phyloP scores from a whole-genome alignment of 2,113 vertebrate species.

The Calidris pugnax region DNA sequence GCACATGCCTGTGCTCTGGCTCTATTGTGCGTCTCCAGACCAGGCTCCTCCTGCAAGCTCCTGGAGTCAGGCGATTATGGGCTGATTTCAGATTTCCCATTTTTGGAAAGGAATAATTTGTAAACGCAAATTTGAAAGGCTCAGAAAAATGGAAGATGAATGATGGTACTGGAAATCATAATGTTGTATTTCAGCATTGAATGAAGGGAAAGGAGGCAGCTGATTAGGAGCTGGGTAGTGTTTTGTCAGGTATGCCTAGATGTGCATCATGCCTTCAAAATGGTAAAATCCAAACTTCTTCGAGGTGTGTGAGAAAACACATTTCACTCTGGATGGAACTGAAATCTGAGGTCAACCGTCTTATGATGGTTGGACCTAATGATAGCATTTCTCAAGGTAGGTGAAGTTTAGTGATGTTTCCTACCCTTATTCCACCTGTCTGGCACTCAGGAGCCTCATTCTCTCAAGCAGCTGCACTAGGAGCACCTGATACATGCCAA shows the following conservation, averaged over 20 bases:
- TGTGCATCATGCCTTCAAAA: not conserved
- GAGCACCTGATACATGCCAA: not conserved
- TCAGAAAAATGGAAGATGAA: not conserved
- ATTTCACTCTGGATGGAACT: not conserved
- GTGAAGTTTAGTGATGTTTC: not conserved
- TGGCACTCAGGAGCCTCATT: not conserved
- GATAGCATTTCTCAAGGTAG: not conserved
- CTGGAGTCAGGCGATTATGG: fast-evolving
- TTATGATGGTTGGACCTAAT: not conserved
- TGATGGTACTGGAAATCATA: not conserved
- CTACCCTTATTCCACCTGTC: not conserved
- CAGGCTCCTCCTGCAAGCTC: not conserved
- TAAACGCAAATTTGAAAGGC: not conserved
- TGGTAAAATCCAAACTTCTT: not conserved
- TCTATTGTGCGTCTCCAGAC: not conserved
- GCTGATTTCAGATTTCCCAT: not conserved
- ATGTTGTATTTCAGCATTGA: not conserved
- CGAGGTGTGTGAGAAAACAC: not conserved
- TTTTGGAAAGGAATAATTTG: not conserved
- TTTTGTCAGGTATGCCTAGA: not conserved
- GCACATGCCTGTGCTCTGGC: not conserved
- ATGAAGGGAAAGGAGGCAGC: not conserved
- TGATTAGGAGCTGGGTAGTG: not conserved
- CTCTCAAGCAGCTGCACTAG: not conserved
- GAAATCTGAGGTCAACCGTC: not conserved